A percentile compares a stretch with the other conserved stretches of the same genome.
Conservation (phyloP, 1,140 invertebrate species). For the Globodera rostochiensis region DNA sequence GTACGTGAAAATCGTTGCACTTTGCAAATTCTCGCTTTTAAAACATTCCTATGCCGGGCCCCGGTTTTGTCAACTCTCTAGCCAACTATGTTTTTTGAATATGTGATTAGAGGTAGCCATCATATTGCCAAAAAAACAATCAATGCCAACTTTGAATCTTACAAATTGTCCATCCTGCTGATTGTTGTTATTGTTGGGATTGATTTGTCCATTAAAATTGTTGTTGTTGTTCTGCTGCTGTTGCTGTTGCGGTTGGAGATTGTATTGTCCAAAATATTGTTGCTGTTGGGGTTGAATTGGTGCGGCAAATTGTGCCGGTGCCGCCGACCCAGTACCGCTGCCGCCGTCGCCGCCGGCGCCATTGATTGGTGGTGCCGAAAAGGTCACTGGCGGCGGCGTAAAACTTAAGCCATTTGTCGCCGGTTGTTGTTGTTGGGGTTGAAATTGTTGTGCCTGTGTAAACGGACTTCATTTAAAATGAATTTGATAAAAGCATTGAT, state of each 20-base stretch:
- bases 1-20: too few relatives aligned
- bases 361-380: constrained; percentile 16
- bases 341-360: background rate
- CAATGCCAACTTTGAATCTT: background rate
- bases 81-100: too few relatives aligned
- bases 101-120: background rate
- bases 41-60: too few relatives aligned
- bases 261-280: constrained; percentile 12
- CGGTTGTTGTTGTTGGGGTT: constrained; percentile 28
- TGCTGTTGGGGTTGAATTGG: constrained; percentile 18
- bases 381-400: constrained; percentile 12
- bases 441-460: constrained; percentile 21
- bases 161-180: background rate
- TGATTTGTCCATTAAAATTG: background rate
- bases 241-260: constrained; percentile 2
- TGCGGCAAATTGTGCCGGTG: constrained; percentile 14
- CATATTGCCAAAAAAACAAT: background rate
- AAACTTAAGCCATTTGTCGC: constrained; percentile 23
- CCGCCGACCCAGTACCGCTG: constrained; percentile 1
- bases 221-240: constrained; percentile 22
- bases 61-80: too few relatives aligned
- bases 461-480: constrained; percentile 3
- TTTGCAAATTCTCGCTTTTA: too few relatives aligned
- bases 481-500: too few relatives aligned
- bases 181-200: background rate